Evolutionary conservation across 2,797 vertebrate genomes (phyloP), one percentile per base, ranked within the genome.

Genomic region (Psittacula echo): DNA sequence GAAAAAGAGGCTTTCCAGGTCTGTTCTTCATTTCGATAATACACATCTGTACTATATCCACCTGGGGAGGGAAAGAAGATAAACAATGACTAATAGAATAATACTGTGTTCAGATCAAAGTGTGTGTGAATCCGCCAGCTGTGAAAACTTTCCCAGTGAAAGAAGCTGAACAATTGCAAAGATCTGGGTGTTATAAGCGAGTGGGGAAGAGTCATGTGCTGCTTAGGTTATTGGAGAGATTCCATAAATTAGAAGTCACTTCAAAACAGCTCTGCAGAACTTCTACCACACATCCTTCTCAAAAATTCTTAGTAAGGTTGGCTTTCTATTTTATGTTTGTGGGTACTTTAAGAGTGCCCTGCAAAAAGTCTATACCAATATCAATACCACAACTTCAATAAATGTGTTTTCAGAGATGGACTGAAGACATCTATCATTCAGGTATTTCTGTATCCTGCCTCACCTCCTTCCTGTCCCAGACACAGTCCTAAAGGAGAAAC

Each of bases 31-130:
- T 98, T 98, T 99, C 99, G 0, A 99, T 93, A 87, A 99, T 98
- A 82, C 99, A 99, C 98, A 99, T 99, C 97, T 99, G 99, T 98
- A 99, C 98, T 95, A 99, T 99, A 97, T 99, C 99, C 96, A 99
- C 99, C 99, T 99, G 95, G 45, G n/a, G 41, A 75, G 30, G 39
- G n/a, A 41, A 87, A 67, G 11, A 51, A 71, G 18, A 80, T 17
- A 87, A 90, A 93, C 48, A 62, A 1, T 61, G 47, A 85, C 24
- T 80, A 90, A 92, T 12, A 78, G 34, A 80, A 60, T 18, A 80
- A 60, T 18, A 56, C 21, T 30, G 13, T 26, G n/a, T 56, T 78
- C 41, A 32, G 41, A 90, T 47, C 50, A 13, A 82, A 65, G 60
- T 10, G 22, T 29, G 11, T 78, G 80, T 24, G 62, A 95, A 90